Percentiles rank a stretch among this genome's conserved stretches.
Evolutionary conservation across 2,888 invertebrate species (phyloP).

Genomic region (Ctena decussata): DNA sequence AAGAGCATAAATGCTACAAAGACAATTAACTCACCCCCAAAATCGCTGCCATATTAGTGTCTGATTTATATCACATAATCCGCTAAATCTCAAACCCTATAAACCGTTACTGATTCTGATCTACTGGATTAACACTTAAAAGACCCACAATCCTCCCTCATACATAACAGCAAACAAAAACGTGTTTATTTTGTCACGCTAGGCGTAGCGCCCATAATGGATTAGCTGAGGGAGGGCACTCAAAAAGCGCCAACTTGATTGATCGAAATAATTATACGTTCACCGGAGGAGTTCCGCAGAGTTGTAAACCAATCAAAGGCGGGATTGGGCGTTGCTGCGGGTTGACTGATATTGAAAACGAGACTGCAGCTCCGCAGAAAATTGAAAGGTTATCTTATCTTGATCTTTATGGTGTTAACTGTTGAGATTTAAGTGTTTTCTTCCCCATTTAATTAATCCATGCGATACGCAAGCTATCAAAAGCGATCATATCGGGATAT

Average conservation of each 20-base stretch:
- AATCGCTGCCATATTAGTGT: constrained; percentile 51
- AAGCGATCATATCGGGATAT: neutral
- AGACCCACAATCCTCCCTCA: neutral
- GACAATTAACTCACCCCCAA: constrained; percentile 49
- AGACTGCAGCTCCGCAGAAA: constrained; percentile 20
- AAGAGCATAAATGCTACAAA: too few relatives aligned
- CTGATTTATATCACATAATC: neutral
- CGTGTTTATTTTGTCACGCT: constrained; percentile 50
- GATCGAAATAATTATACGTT: constrained; percentile 55
- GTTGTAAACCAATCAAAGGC: constrained; percentile 64
- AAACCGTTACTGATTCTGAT: neutral
- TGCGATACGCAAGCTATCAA: neutral
- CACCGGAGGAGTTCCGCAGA: constrained; percentile 49
- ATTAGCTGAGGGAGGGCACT: constrained; percentile 26
- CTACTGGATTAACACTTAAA: neutral
- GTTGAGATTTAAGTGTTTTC: constrained; percentile 35
- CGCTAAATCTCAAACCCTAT: neutral
- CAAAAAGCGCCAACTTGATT: constrained; percentile 49
- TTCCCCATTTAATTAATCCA: constrained; percentile 1
- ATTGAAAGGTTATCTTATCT: constrained; percentile 24
- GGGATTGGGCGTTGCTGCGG: constrained; percentile 50
- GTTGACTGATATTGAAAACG: constrained; percentile 37
- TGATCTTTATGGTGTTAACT: constrained; percentile 37
- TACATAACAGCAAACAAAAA: constrained; percentile 42
- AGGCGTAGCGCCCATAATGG: constrained; percentile 46